These are phyloP conservation scores for Halisarca cf. caerulea DNA, from an alignment of 37 sponge, comb jelly and placozoan genomes.

Conservation along the genomic window DNA sequence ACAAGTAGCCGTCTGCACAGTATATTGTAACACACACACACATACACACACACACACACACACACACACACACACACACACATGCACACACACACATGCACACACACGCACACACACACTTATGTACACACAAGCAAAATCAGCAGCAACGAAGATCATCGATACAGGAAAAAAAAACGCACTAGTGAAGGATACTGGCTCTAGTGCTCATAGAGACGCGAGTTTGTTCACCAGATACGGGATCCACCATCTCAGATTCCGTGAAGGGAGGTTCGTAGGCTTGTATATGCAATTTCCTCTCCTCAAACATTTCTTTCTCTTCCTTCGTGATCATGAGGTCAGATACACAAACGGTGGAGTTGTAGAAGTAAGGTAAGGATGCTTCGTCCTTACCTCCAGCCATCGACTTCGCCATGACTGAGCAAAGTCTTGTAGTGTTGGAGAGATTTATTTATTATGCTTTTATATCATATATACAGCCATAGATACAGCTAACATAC, in stretches of 20 bases:
- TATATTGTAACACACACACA: not conserved
- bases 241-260: conserved; percentile 43
- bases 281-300: conserved; percentile 45
- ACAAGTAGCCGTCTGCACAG: no score
- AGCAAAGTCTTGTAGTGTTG: no score
- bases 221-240: conserved; percentile 50
- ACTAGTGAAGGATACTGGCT: conserved; percentile 65
- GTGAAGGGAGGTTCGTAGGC: conserved; percentile 68
- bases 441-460: no score
- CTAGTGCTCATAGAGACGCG: conserved; percentile 53
- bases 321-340: conserved; percentile 10
- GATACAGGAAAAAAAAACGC: not conserved
- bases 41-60: not conserved
- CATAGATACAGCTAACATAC: no score
- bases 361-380: conserved; percentile 20
- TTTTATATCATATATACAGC: no score
- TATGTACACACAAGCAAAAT: no score
- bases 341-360: not conserved
- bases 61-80: conserved; percentile 18
- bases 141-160: no score
- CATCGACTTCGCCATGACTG: no score
- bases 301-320: conserved; percentile 50
- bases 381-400: no score
- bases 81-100: no score
- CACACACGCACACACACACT: no score